Conservation (phyloP, 2,113 vertebrate species). For the Addax nasomaculatus region DNA sequence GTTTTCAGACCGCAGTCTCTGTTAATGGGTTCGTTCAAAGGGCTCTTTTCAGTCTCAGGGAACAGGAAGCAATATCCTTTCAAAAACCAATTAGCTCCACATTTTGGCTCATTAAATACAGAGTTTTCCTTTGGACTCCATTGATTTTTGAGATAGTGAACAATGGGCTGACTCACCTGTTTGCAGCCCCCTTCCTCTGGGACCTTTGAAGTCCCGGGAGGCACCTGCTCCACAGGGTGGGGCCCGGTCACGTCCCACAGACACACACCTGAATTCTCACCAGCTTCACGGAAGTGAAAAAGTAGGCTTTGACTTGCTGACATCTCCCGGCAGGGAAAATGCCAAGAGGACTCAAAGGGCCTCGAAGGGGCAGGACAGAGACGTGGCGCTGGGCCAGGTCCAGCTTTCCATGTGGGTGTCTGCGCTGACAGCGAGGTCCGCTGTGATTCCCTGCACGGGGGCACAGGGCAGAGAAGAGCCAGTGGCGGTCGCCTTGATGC, state of each 20-base stretch:
- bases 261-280: not conserved
- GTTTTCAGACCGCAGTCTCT: not conserved
- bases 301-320: not conserved
- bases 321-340: not conserved
- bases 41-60: not conserved
- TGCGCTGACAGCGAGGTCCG: not conserved
- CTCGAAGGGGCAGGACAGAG: not conserved
- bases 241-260: not conserved
- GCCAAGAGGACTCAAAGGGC: not conserved
- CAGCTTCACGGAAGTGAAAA: not conserved
- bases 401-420: too few relatives aligned
- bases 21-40: not conserved
- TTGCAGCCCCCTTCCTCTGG: not conserved
- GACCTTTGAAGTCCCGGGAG: conserved; percentile 26
- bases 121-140: conserved; percentile 42
- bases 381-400: not conserved
- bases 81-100: conserved; percentile 31
- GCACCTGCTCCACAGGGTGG: not conserved
- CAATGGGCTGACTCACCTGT: conserved; percentile 25
- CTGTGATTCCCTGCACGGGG: not conserved
- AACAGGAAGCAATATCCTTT: conserved; percentile 53
- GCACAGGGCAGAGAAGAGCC: not conserved
- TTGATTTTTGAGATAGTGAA: not conserved
- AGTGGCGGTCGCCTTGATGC: not conserved
- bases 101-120: conserved; percentile 51